Evolutionary conservation across 2,797 vertebrate genomes (phyloP).

Genomic region (Forpus xanthops): DNA sequence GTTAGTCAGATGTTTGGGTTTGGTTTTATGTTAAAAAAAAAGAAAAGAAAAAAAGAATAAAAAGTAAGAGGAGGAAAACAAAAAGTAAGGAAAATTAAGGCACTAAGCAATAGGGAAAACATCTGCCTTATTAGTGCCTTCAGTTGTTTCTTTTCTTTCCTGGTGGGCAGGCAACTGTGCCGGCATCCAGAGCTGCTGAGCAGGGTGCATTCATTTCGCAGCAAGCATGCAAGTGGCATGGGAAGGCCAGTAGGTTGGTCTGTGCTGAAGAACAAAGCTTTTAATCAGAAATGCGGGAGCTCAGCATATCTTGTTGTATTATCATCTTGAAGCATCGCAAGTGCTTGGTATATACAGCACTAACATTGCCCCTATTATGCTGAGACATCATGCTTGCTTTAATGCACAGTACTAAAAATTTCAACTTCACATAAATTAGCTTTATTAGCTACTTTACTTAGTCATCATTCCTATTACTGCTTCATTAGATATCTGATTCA

Average conservation of each 20-base stretch:
- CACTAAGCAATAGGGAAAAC: not conserved
- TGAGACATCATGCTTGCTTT: conserved; percentile 63
- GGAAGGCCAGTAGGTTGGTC: not conserved
- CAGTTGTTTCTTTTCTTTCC: not conserved
- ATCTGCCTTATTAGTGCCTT: not conserved
- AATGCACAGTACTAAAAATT: conserved; percentile 56
- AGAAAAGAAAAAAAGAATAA: accelerated
- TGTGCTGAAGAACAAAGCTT: not conserved
- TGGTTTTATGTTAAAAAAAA: not conserved
- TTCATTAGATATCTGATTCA: conserved; percentile 65
- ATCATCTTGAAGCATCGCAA: not conserved
- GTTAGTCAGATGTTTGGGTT: conserved; percentile 19
- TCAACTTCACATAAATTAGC: conserved; percentile 58
- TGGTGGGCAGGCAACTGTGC: not conserved
- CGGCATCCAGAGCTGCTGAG: not conserved
- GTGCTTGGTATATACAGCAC: not conserved
- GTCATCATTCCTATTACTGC: conserved; percentile 64
- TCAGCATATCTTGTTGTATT: conserved; percentile 19
- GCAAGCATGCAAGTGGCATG: not conserved
- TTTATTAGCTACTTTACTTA: conserved; percentile 67
- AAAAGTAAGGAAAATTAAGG: not conserved
- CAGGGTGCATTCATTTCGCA: not conserved
- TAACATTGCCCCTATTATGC: conserved; percentile 38
- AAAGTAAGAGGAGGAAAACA: not conserved
- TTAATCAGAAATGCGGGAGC: not conserved